phyloP scores from a whole-genome alignment of 1,140 invertebrate genomes.

The Lethocerus indicus region DNA sequence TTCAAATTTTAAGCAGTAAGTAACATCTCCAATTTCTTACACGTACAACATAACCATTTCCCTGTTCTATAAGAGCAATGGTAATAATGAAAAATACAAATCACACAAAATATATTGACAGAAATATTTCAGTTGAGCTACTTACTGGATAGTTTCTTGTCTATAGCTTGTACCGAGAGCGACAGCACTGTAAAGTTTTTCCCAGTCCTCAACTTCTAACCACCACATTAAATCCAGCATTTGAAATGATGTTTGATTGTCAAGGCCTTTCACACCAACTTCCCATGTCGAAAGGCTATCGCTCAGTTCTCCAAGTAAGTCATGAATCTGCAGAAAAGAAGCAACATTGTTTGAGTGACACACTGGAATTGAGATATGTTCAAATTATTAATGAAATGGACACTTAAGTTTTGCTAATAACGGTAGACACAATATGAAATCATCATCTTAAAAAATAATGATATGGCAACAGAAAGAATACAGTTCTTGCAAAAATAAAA shows the following conservation, averaged over 20 bases:
- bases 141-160: slow-evolving; percentile 34
- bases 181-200: slow-evolving; percentile 32
- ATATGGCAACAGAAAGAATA: too few relatives aligned
- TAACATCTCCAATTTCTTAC: too few relatives aligned
- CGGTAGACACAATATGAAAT: too few relatives aligned
- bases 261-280: slow-evolving; percentile 26
- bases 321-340: slow-evolving; percentile 21
- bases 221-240: slow-evolving; percentile 30
- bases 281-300: slow-evolving; percentile 27
- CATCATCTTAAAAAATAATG: too few relatives aligned
- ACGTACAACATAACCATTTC: too few relatives aligned
- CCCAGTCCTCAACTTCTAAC: slow-evolving; percentile 30
- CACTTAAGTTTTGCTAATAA: too few relatives aligned
- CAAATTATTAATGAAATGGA: too few relatives aligned
- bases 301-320: slow-evolving; percentile 23
- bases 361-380: too few relatives aligned
- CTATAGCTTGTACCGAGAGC: slow-evolving; percentile 41
- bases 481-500: too few relatives aligned
- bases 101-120: neutral
- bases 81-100: neutral
- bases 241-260: slow-evolving; percentile 27
- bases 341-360: slow-evolving; percentile 21
- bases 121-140: neutral
- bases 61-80: neutral
- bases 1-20: too few relatives aligned